Evolutionary conservation across 2,888 invertebrate species (phyloP), one percentile per base, ranked within the genome.

Genomic region (Mantis religiosa): DNA sequence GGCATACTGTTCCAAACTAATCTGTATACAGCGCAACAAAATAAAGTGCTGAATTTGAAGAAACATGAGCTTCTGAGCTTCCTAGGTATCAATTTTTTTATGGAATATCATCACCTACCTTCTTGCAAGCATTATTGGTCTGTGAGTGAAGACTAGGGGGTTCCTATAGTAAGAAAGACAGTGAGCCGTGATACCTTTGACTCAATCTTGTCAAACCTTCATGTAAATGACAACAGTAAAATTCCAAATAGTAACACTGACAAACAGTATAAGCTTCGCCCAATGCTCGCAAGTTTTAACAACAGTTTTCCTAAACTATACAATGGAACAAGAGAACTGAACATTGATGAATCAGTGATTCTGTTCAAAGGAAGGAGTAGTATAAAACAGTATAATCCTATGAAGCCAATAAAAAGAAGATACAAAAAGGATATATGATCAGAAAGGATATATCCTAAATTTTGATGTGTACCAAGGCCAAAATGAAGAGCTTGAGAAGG

Each of bases 321-420:
- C 87, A 89, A 90, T 86, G 85, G 83, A 28, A 87, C 87, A 7
- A 20, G 89, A 41, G 89, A 90, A 88, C 83, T 89, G 6, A 47
- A 28, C 3, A 89, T 88, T 82, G 90, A 89, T 87, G 88, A 89
- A 82, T 89, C 87, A 20, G 89, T 89, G 47, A 88, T 89, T 8
- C 27, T 81, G 71, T 89, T 87, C 88, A 90, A 89, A 86, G 87
- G 85, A 7, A 30, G 89, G 27, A 83, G n/a, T n/a, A n/a, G 54
- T 3, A 83, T 89, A 7, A 90, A 90, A 87, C 91, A 91, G 86
- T 91, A 91, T 86, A 91, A 90, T 71, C 91, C 91, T 3, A 91
- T 90, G 91, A 91, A 91, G 85, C 90, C 91, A 9, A 90, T 91
- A 41, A 91, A 91, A 88, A 90, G 91, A 91, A 12, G 91, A 90